These are phyloP conservation scores for Rotaria magnacalcarata DNA, from an alignment of 2,888 invertebrate species.

Conservation along the genomic window DNA sequence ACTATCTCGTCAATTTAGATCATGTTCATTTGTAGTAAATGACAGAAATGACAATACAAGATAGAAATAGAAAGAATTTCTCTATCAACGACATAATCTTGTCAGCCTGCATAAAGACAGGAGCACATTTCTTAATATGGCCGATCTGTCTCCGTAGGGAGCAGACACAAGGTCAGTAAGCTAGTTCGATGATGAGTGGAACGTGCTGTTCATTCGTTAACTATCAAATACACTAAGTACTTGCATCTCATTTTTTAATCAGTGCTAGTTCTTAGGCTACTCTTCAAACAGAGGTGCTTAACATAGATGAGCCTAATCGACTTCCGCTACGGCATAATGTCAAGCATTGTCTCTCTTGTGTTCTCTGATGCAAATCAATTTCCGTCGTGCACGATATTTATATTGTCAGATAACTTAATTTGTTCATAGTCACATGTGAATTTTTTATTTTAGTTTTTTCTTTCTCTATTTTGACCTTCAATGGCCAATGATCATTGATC, in stretches of 20 bases:
- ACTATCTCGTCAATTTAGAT: not conserved
- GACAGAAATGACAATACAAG: not conserved
- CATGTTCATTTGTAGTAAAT: not conserved
- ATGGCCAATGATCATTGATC: not conserved
- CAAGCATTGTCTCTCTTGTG: not conserved
- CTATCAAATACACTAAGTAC: not conserved
- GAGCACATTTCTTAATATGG: not conserved
- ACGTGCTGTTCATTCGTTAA: not conserved
- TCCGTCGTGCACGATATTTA: not conserved
- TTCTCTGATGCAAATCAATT: not conserved
- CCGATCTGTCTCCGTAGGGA: not conserved
- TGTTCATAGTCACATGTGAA: not conserved
- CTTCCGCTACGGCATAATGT: not conserved
- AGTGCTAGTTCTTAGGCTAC: not conserved
- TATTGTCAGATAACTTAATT: not conserved
- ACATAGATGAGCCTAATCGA: not conserved
- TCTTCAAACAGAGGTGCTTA: not conserved
- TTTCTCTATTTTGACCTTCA: not conserved
- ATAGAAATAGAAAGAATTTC: not conserved
- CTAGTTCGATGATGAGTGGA: not conserved
- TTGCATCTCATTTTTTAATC: slow-evolving; percentile 5
- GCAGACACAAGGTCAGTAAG: not conserved
- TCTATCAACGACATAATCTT: not conserved
- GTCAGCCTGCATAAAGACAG: not conserved
- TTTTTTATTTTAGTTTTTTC: not conserved